phyloP scores from a whole-genome alignment of 2,888 invertebrate genomes.

The Polietes domitor region DNA sequence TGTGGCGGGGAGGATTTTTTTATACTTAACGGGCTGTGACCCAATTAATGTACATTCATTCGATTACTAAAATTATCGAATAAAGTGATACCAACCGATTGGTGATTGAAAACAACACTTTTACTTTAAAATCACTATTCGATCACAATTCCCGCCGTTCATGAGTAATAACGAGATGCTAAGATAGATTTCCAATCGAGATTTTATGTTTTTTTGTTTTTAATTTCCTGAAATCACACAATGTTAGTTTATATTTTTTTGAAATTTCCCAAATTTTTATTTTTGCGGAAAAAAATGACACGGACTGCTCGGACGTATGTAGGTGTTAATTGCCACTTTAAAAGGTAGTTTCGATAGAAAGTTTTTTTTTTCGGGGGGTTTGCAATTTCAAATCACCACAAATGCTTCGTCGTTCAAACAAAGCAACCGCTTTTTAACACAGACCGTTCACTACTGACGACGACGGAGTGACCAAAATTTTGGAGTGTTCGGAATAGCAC shows the following conservation, averaged over 20 bases:
- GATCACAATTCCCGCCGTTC: no score
- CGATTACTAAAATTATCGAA: no score
- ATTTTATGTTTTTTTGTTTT: background rate
- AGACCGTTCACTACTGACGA: constrained; percentile 43
- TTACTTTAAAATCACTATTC: no score
- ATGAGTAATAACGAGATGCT: no score
- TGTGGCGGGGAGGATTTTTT: no score
- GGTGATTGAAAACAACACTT: no score
- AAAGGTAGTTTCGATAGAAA: constrained; percentile 30
- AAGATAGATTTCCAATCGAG: no score
- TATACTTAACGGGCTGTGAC: no score
- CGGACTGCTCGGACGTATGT: background rate
- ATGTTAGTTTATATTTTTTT: background rate
- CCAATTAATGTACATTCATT: no score
- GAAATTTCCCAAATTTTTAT: background rate
- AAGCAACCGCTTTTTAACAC: constrained; percentile 33
- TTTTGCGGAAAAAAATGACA: background rate
- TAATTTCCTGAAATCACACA: background rate
- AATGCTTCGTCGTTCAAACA: constrained; percentile 13
- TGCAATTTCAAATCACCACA: background rate
- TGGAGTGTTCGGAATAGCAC: background rate
- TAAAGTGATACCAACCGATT: no score
- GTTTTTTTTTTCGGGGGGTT: constrained; percentile 24
- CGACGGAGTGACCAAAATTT: constrained; percentile 34
- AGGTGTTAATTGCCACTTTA: constrained; percentile 3